Evolutionary conservation across 2,797 vertebrate species (phyloP).

Genomic region (Carcharodon carcharias): DNA sequence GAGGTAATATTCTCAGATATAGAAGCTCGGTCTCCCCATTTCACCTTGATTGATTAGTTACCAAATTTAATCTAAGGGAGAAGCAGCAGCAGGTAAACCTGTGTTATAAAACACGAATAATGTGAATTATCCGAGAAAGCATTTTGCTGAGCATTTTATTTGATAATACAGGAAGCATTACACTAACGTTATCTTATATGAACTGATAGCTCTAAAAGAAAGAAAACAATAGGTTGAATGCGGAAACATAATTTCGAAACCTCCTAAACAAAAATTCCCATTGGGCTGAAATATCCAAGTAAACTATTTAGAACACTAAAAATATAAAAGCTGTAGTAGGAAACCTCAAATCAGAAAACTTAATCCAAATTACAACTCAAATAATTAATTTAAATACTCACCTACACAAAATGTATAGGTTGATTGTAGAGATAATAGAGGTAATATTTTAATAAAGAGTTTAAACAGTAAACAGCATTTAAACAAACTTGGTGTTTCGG

Average conservation of each 20-base stretch:
- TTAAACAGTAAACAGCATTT: neutral
- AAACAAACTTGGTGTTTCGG: neutral
- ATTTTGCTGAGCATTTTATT: slow-evolving; percentile 14
- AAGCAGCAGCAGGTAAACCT: neutral
- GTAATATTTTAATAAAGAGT: neutral
- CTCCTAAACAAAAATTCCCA: neutral
- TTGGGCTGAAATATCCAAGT: neutral
- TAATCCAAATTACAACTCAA: neutral
- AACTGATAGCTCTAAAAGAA: neutral
- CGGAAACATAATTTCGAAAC: neutral
- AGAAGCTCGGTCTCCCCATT: neutral
- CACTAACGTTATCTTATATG: neutral
- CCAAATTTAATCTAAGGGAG: neutral
- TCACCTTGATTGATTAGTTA: neutral
- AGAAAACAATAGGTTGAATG: neutral
- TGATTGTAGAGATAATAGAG: neutral
- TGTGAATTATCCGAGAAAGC: neutral
- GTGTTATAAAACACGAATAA: neutral
- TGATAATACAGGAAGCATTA: neutral
- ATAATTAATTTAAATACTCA: neutral
- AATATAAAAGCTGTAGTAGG: neutral
- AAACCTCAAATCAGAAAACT: neutral
- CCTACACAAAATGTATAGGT: neutral
- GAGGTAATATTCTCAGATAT: neutral
- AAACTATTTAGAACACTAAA: neutral